phyloP scores from a whole-genome alignment of 1,140 invertebrate species.

The Batillaria attramentaria region DNA sequence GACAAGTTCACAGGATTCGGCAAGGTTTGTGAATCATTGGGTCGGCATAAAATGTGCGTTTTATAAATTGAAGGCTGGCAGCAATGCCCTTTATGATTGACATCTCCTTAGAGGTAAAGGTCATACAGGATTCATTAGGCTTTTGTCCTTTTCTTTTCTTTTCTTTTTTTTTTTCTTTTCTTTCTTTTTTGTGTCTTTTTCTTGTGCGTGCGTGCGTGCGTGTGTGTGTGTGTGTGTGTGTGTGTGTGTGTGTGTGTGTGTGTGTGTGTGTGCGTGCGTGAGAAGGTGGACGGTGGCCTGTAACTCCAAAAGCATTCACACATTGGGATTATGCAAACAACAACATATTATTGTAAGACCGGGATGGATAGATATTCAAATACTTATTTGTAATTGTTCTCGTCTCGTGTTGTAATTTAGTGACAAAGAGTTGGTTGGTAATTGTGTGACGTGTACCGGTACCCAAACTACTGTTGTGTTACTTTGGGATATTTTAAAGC shows the following conservation, averaged over 20 bases:
- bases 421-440: neutral
- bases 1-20: too few species aligned
- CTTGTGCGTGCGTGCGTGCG: neutral
- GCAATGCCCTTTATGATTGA: too few species aligned
- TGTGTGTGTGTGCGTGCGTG: neutral
- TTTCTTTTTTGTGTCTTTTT: neutral
- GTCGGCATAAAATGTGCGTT: too few species aligned
- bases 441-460: neutral
- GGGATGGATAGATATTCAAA: too few species aligned
- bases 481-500: too few species aligned
- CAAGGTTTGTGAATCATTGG: too few species aligned
- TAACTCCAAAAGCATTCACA: neutral
- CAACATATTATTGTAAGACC: neutral
- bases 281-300: neutral
- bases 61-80: too few species aligned
- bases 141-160: neutral
- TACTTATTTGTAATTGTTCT: neutral
- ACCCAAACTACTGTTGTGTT: too few species aligned
- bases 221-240: neutral
- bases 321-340: neutral
- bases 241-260: neutral
- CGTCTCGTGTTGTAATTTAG: neutral
- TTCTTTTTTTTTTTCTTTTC: slow-evolving; percentile 3
- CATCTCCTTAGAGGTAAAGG: too few species aligned
- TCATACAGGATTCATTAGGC: neutral